phyloP scores from a whole-genome alignment of 2,888 invertebrate genomes.

The Priocnemis perturbator region DNA sequence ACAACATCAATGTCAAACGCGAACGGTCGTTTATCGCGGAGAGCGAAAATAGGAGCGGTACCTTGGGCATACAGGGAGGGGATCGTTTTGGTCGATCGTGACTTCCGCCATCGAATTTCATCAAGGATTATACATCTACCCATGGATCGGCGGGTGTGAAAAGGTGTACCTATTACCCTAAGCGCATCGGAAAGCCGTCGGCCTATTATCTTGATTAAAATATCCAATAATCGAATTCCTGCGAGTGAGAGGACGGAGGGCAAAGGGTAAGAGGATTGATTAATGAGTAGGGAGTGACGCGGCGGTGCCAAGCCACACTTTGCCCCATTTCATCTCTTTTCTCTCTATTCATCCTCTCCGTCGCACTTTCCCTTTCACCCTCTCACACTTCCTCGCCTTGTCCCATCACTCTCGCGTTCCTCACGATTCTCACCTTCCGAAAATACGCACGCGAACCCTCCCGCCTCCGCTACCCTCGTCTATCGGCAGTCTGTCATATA shows the following conservation, averaged over 20 bases:
- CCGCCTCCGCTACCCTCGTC: no score
- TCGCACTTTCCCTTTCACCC: slow-evolving; percentile 16
- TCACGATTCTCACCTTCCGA: no score
- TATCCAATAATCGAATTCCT: slow-evolving; percentile 70
- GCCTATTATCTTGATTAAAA: slow-evolving; percentile 70
- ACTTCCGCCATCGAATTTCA: no score
- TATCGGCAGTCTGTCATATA: no score
- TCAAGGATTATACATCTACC: no score
- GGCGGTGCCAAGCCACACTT: slow-evolving; percentile 64
- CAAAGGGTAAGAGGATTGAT: slow-evolving; percentile 61
- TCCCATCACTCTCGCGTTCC: not conserved
- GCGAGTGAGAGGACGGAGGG: slow-evolving; percentile 21
- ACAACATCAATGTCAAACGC: no score
- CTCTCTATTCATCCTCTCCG: slow-evolving; percentile 34
- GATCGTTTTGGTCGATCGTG: no score
- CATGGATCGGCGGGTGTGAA: slow-evolving; percentile 5
- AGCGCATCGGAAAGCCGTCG: slow-evolving; percentile 35
- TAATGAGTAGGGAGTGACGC: slow-evolving; percentile 70
- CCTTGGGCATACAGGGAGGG: no score
- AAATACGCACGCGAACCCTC: no score
- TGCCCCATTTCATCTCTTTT: slow-evolving; percentile 53
- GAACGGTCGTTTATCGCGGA: no score
- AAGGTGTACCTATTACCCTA: slow-evolving; percentile 35
- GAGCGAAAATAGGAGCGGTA: no score
- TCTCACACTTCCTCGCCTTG: slow-evolving; percentile 4